Evolutionary conservation across 2,113 vertebrate species (phyloP), one percentile per base, ranked within the genome.

Genomic region (Alectura lathami): DNA sequence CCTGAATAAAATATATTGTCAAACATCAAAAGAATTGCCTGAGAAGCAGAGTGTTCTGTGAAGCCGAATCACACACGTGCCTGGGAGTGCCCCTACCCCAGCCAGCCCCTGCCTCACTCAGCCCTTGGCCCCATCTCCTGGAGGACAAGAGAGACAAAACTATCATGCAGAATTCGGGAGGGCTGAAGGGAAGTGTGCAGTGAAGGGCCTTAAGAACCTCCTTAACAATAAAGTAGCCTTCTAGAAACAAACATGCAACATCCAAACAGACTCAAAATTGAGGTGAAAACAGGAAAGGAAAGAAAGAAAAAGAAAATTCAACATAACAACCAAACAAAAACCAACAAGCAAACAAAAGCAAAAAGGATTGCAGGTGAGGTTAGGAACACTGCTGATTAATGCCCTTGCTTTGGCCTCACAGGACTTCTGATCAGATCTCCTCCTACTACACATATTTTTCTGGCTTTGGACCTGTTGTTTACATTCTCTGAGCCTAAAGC

Each of bases 1-100:
- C 86, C 57, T 91, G 77, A 96, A 95, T 97, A 98, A 96, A 96
- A 88, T 76, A 96, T 69, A 91, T 86, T 77, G 87, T 92, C 92
- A 91, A 88, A 93, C 87, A 94, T 97, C 94, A 97, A 95, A 98
- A 87, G 78, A 87, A 66, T 87, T 87, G 53, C 22, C 76, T 23
- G 54, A 96, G 93, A 95, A 93, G 72, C 50, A 60, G 60, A 96
- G 94, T 95, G 94, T 97, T 96, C 82, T 91, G 80, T 96, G 95
- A 96, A 97, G 93, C 51, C 91, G 86, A 68, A 68, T 79, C 92
- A 70, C 62, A 83, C 2, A 6, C 36, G 30, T 96, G 83, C 85
- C 92, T 88, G 68, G 91, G 45, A 96, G 45, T 8, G 1, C 68
- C 72, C 79, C 70, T 4, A 87, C 69, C 57, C 69, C 73, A 84